phyloP scores from a whole-genome alignment of 2,113 vertebrate species.

The Oenanthe oenanthe region DNA sequence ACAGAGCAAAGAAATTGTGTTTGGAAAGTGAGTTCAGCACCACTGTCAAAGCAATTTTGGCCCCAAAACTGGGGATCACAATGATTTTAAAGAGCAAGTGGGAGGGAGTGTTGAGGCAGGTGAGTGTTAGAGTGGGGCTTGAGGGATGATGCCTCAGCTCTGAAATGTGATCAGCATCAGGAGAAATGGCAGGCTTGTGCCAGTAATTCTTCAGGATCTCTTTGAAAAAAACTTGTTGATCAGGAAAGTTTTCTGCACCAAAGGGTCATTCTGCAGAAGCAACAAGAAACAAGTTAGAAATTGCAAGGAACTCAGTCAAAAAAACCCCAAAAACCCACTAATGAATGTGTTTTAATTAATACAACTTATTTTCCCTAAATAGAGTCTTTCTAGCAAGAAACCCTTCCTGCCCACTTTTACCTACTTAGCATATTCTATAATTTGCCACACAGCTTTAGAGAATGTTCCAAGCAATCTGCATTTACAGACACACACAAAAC shows the following conservation, averaged over 20 bases:
- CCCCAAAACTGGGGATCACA: not conserved
- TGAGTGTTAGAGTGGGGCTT: not conserved
- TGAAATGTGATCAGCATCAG: not conserved
- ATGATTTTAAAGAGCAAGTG: not conserved
- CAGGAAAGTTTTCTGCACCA: not conserved
- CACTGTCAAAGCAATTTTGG: not conserved
- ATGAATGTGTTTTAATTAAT: not conserved
- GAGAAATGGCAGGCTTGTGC: not conserved
- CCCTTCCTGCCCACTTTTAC: not conserved
- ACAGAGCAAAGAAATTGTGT: not conserved
- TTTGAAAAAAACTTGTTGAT: not conserved
- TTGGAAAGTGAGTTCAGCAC: not conserved
- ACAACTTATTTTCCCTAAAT: not conserved
- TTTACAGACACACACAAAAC: not conserved
- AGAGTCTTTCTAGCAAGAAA: not conserved
- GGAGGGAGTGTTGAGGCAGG: accelerated
- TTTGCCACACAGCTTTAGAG: not conserved
- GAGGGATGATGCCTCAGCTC: not conserved
- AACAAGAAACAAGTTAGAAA: not conserved
- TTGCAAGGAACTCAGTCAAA: not conserved
- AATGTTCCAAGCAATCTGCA: not conserved
- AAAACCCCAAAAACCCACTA: accelerated
- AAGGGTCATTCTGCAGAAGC: not conserved
- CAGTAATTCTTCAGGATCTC: not conserved
- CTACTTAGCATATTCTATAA: not conserved